These are phyloP conservation scores for Amphipyra berbera DNA, from an alignment of 2,888 invertebrate genomes.

Conservation along the genomic window DNA sequence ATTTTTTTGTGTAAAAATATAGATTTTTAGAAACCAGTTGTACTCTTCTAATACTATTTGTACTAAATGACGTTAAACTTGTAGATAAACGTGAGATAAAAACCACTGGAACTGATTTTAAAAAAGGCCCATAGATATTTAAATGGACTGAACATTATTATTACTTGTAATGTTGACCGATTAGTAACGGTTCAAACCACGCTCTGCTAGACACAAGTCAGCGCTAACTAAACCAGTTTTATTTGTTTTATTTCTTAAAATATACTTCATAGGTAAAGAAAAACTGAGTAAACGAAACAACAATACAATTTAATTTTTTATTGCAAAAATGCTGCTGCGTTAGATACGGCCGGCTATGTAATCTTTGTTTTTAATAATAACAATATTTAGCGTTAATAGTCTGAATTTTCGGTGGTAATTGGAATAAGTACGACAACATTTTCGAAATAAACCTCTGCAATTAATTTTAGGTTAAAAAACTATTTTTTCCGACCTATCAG, in stretches of 20 bases:
- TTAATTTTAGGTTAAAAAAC: no score
- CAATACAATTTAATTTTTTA: slow-evolving; percentile 8
- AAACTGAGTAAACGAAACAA: slow-evolving; percentile 14
- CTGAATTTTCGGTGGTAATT: no score
- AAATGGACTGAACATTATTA: slow-evolving; percentile 20
- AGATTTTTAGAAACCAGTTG: slow-evolving; percentile 1
- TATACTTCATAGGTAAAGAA: not conserved
- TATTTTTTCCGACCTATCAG: no score
- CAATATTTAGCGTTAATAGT: not conserved
- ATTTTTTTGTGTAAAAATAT: no score
- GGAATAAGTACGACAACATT: no score
- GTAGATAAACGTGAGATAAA: slow-evolving; percentile 18
- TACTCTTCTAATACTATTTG: not conserved
- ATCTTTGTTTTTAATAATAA: slow-evolving; percentile 10
- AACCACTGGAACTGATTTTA: slow-evolving; percentile 30
- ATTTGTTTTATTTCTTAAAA: slow-evolving; percentile 20
- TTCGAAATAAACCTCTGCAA: no score
- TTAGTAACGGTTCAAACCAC: slow-evolving; percentile 44
- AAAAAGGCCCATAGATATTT: slow-evolving; percentile 35
- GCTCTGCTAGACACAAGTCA: slow-evolving; percentile 31
- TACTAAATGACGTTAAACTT: slow-evolving; percentile 20
- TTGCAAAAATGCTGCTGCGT: slow-evolving; percentile 12
- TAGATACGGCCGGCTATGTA: slow-evolving; percentile 34
- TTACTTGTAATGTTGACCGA: slow-evolving; percentile 41
- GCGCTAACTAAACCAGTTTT: slow-evolving; percentile 2